Base-by-base conservation (phyloP, 92 coral and sea anemone species). In the Porites rus region DNA sequence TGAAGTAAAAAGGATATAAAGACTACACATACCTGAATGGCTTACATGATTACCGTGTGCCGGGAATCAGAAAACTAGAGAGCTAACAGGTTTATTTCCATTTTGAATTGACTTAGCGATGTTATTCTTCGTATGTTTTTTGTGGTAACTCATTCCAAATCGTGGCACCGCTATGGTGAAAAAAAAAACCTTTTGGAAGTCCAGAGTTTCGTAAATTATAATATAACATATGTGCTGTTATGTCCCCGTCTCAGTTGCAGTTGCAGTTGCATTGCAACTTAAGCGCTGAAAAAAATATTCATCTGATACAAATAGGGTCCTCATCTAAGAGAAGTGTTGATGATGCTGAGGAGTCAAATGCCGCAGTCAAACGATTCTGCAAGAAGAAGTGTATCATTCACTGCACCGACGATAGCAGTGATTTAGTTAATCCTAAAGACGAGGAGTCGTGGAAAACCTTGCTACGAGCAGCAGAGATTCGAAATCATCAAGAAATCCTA, bases 381-480 rank as follows among this genome's bases (percentile, higher is more conserved):
- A 65, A 24, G n/a, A 82, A 63, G 51, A 17, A 7, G 13, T 84
- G 92, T 72, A 67, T 89, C 17, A 84, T 84, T 77, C 92, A 89
- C 67, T 89, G 92, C 74, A 88, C 88, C 17, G 84, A 83, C 19
- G 77, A 82, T 58, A 88, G 69, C 71, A 78, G 78, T 72, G 83
- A 82, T 51, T 75, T 84, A 84, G 75, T 76, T 13, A 38, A 75
- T 70, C 89, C 81, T 69, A 84, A 89, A 78, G 86, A 84, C 25
- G 77, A 77, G 22, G 86, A 89, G 24, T 91, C 90, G 22, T 88
- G 94, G 92, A 80, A 91, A 83, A 88, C 87, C 75, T 78, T 88
- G 74, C 24, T 83, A 79, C 59, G 80, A 76, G 94, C 92, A 54
- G 94, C 94, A 21, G 69, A 43, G 21, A 84, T 88, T 75, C 78